Evolutionary conservation across 2,888 invertebrate genomes (phyloP), one percentile per base, ranked within the genome.

Genomic region (Prosapia bicincta): DNA sequence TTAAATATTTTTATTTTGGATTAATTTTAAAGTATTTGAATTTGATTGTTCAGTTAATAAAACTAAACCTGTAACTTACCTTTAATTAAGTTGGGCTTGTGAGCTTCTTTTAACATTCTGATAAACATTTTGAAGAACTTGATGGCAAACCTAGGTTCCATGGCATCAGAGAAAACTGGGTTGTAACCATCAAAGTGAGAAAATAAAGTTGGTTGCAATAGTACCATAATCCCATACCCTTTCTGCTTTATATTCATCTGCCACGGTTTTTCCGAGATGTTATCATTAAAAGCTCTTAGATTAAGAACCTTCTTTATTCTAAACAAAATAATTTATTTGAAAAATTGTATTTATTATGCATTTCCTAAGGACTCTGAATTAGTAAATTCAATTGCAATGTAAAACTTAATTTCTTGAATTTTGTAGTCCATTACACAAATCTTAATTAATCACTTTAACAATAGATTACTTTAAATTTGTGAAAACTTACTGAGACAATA

Each of bases 111-210:
- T 3, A 73, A 69, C 38, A 73, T 25, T 38, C 68, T 67, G 23
- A 73, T 73, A 54, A 73, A 73, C 73, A 73, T 73, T 23, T 73
- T 73, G 69, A 43, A 73, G 20, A 73, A 73, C 54, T 73, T 73
- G 66, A 43, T 25, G 15, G 73, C 67, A 23, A n/a, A 73, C 2
- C 73, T 25, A n/a, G 69, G 38, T 5, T 73, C 73, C 73, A 73
- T 73, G 9, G 73, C 68, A 26, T 73, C 69, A 26, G 38, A 38
- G 26, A 73, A 68, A 6, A 20, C 20, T 2, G 73, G 73, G 7
- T 26, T 66, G n/a, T 67, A 67, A 9, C 54, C 73, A 20, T 73
- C 43, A 24, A 73, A 73, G 1, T 69, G 68, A 1, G 68, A 73
- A 7, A 73, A 43, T 2, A 68, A 30, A 13, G 43, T 20, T 10